Evolutionary conservation across 2,797 vertebrate genomes (phyloP).

Genomic region (Thamnophis elegans): DNA sequence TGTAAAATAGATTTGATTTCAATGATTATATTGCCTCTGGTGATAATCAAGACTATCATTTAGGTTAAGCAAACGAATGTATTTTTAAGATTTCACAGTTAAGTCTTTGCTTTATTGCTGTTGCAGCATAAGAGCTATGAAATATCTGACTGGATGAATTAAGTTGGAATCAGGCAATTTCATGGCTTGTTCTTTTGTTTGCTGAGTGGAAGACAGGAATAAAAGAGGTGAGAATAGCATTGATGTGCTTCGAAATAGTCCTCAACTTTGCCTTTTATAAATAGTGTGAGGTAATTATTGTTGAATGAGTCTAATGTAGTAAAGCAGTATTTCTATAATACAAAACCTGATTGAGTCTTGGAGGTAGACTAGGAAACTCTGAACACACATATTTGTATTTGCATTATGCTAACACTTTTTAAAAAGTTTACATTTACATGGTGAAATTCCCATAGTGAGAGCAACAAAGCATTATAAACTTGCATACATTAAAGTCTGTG

Average conservation of each 20-base stretch:
- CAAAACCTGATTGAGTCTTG: background rate
- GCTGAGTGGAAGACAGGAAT: conserved; percentile 29
- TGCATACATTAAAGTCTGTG: background rate
- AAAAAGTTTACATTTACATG: conserved; percentile 10
- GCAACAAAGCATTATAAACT: background rate
- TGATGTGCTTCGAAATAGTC: conserved; percentile 35
- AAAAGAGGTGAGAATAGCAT: conserved; percentile 37
- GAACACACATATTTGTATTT: background rate
- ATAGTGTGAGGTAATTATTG: conserved; percentile 7
- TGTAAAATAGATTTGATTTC: background rate
- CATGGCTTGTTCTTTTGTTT: conserved; percentile 58
- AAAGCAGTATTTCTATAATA: background rate
- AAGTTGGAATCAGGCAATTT: conserved; percentile 62
- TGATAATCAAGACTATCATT: conserved; percentile 31
- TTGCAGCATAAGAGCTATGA: conserved; percentile 43
- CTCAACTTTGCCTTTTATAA: conserved; percentile 15
- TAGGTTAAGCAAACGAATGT: conserved; percentile 28
- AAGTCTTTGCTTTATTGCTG: conserved; percentile 54
- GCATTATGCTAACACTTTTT: conserved; percentile 11
- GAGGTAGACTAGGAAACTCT: background rate
- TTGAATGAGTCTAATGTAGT: conserved; percentile 6
- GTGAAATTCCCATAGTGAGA: conserved; percentile 1
- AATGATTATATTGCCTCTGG: conserved; percentile 7
- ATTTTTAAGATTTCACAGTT: conserved; percentile 28
- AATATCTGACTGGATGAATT: conserved; percentile 58